Percentiles rank a stretch among this genome's conserved stretches.
These are phyloP conservation scores for Stichodactyla helianthus DNA, from an alignment of 64 coral and sea anemone genomes.

Conservation along the genomic window DNA sequence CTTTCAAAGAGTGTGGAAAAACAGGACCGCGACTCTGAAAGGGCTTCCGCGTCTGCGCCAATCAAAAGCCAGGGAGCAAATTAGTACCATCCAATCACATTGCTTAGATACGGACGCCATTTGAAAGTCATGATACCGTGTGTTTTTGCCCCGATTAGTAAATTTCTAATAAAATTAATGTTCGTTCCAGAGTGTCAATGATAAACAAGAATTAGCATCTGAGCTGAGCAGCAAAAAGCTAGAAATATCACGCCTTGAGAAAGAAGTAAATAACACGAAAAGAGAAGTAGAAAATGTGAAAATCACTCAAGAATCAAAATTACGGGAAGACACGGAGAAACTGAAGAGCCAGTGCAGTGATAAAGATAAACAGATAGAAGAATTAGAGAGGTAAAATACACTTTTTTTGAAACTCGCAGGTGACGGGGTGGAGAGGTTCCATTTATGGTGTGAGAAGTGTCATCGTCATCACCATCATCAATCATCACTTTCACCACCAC, in stretches of 20 bases:
- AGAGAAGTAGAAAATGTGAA: conserved; percentile 49
- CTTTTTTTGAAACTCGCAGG: too few species aligned
- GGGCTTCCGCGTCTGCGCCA: too few species aligned
- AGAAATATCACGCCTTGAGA: conserved; percentile 71
- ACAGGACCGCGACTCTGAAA: too few species aligned
- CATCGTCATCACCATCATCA: background rate
- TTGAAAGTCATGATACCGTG: too few species aligned
- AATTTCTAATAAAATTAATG: background rate
- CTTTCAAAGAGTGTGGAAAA: too few species aligned
- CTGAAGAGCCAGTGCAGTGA: conserved; percentile 29
- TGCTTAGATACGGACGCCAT: too few species aligned
- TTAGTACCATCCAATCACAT: too few species aligned
- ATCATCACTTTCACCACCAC: background rate
- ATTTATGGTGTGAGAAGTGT: background rate
- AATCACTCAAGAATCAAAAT: conserved; percentile 34
- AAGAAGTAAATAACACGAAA: conserved; percentile 57
- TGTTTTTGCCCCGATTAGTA: too few species aligned
- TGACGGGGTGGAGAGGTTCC: too few species aligned
- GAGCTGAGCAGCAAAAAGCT: conserved; percentile 81
- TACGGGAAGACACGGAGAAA: conserved; percentile 40
- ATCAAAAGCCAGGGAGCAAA: too few species aligned
- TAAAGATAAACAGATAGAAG: conserved; percentile 76
- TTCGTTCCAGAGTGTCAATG: conserved; percentile 37
- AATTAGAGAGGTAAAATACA: conserved; percentile 67
- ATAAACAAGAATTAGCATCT: conserved; percentile 57